Evolutionary conservation across 2,113 vertebrate species (phyloP).

Genomic region (Phylloscopus trochilus): DNA sequence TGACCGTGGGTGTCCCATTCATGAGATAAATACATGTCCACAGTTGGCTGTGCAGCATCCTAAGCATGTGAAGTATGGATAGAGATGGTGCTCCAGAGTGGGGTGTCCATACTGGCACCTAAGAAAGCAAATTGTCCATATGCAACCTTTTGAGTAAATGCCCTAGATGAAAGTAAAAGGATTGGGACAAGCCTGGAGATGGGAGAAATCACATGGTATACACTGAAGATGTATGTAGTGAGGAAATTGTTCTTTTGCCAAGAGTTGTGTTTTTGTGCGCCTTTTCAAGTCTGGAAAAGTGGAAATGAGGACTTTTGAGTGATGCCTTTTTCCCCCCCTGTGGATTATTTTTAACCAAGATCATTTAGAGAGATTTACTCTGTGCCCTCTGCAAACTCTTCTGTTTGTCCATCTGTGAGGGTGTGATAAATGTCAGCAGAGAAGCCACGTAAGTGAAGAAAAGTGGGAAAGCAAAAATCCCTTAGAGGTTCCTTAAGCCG

Average conservation of each 20-base stretch:
- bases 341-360: neutral
- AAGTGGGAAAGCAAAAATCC: neutral
- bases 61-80: neutral
- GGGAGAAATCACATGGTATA: neutral
- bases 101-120: neutral
- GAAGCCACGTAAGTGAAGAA: neutral
- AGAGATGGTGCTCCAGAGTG: neutral
- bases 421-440: neutral
- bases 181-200: neutral
- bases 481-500: neutral
- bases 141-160: neutral
- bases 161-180: neutral
- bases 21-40: neutral
- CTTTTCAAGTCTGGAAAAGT: neutral
- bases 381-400: neutral
- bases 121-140: neutral
- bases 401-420: neutral
- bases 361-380: neutral
- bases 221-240: neutral
- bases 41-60: fast-evolving
- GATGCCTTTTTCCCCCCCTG: fast-evolving
- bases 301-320: neutral
- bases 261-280: neutral
- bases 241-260: neutral
- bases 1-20: neutral